Percentiles rank a stretch among this genome's conserved stretches.
These are phyloP conservation scores for Nycticorax nycticorax DNA, from an alignment of 2,113 vertebrate species.

Conservation along the genomic window DNA sequence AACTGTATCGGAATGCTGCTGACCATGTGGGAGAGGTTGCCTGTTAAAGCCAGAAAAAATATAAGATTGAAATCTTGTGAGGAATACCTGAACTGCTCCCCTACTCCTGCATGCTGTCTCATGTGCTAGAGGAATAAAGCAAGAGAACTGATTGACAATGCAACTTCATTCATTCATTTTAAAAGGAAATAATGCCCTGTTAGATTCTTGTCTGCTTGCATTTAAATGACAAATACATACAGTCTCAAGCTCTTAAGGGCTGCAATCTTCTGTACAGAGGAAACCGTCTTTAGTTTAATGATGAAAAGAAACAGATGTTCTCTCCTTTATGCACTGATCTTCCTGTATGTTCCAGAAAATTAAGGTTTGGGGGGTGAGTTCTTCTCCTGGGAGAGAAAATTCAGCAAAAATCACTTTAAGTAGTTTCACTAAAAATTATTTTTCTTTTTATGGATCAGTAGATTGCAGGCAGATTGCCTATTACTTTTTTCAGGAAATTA, in stretches of 20 bases:
- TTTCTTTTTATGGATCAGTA: neutral
- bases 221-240: neutral
- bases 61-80: neutral
- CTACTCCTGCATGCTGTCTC: neutral
- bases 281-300: neutral
- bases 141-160: neutral
- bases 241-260: neutral
- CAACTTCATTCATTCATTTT: neutral
- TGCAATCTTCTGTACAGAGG: neutral
- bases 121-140: neutral
- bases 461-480: neutral
- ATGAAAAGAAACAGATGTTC: conserved; percentile 14
- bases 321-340: conserved; percentile 13
- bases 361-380: neutral
- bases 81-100: neutral
- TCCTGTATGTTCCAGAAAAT: conserved; percentile 24
- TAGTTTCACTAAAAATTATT: neutral
- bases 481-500: neutral
- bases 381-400: neutral
- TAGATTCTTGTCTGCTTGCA: neutral
- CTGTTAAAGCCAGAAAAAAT: neutral
- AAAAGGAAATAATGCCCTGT: neutral
- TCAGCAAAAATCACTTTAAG: neutral
- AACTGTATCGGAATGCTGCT: neutral
- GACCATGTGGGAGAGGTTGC: neutral